Evolutionary conservation across 1,140 invertebrate species (phyloP), one percentile per base, ranked within the genome.

Genomic region (Drosophila lini): DNA sequence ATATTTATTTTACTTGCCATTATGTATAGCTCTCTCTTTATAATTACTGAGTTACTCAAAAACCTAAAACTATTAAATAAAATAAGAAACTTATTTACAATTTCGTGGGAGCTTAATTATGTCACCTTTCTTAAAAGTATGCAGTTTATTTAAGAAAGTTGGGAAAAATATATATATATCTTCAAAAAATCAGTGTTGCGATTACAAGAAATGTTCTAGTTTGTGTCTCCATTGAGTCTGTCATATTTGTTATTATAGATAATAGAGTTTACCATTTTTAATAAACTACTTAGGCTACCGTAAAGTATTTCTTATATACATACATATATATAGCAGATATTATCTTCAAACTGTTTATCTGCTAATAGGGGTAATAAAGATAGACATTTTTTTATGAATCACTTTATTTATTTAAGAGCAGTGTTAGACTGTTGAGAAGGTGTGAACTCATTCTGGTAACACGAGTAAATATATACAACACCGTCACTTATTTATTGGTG

Each of bases 1-100:
- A 58, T 55, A 62, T 56, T 56, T 70, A 79, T 57, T 52, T 7
- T 40, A 58, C 42, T 76, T 76, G 45, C 45, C 61, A 50, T 28
- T 68, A 68, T 15, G 9, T 65, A 41, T 41, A 64, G 42, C 55
- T 45, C 16, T 38, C 25, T 38, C 3, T 9, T 65, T 60, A 19
- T 36, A 11, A 47, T 16, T 16, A 13, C 15, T 36, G 6, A 3
- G n/a, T 32, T 22, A 15, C 0, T 58, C 25, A 16, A 61, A 62
- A 3, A 11, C 1, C 0, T 10, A 22, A 11, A 65, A 38, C 31
- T 47, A 2, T 48, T 48, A 15, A 50, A 40, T 32, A 48, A 41
- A 40, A 48, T 19, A 40, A 32, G 8, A 11, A 50, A n/a, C 4
- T n/a, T 38, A n/a, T 22, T 22, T 9, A n/a, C 0, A 15, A 53